These are phyloP conservation scores for Catostylus mosaicus DNA, from an alignment of 30 jellyfish, hydroid and myxozoan genomes.

Conservation along the genomic window DNA sequence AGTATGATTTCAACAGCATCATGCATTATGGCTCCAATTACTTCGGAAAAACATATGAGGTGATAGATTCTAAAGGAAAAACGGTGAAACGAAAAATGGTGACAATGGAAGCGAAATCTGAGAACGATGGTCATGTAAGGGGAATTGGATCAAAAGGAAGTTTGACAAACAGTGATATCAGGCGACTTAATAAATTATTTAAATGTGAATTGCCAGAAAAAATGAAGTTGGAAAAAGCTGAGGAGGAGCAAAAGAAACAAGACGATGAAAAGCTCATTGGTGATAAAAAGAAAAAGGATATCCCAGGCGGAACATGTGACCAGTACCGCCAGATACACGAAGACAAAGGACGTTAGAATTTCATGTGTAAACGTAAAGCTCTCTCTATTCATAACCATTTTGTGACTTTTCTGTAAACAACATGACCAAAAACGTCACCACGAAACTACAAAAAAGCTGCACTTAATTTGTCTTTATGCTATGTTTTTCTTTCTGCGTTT, in stretches of 20 bases:
- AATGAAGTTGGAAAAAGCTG: neutral
- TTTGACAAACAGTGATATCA: neutral
- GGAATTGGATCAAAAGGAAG: conserved; percentile 11
- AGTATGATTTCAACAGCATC: conserved; percentile 36
- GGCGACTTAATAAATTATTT: conserved; percentile 2
- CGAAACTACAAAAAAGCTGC: no score
- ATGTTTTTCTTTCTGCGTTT: no score
- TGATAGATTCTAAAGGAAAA: neutral
- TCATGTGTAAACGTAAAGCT: no score
- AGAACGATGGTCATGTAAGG: neutral
- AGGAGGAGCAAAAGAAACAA: neutral
- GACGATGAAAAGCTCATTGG: neutral
- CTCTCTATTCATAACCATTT: no score
- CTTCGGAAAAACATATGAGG: neutral
- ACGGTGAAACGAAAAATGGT: neutral
- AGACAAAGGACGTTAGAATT: neutral
- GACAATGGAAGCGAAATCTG: neutral
- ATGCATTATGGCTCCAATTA: conserved; percentile 19
- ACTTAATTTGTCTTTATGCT: no score
- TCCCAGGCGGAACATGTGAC: neutral
- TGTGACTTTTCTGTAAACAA: no score
- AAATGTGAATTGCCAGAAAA: neutral
- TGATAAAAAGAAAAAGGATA: neutral
- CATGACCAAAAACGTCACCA: no score
- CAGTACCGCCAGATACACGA: neutral